Evolutionary conservation across 2,113 vertebrate genomes (phyloP), one percentile per base, ranked within the genome.

Genomic region (Salvelinus alpinus): DNA sequence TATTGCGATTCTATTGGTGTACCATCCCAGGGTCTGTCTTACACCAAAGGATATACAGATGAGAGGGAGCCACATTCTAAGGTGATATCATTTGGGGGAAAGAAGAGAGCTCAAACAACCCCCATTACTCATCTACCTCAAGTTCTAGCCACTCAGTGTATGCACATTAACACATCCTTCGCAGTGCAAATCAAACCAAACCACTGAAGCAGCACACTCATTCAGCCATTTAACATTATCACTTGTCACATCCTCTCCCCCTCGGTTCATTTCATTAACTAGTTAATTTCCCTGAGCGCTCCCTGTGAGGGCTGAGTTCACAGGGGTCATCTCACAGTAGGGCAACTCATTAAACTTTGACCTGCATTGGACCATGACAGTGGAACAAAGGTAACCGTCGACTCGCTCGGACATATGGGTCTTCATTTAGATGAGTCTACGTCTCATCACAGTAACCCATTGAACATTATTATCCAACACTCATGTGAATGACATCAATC

Each of bases 281-380:
- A 74, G 44, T 80, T 89, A 27, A 85, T 90, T 91, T 84, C 85
- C 83, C 74, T 59, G 78, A 86, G 82, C 83, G 2, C 73, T 79
- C n/a, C 3, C 78, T 66, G 78, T 84, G 82, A 89, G 84, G 74
- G 78, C 80, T 77, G 82, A 83, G 76, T 86, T 88, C 80, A 85
- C 44, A 3, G 0, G 38, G 82, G 65, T 59, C 34, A 69, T 70
- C 73, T 85, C 70, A 18, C 68, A 75, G 80, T 38, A 68, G 38
- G 78, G 78, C 73, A 34, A 34, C 80, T 84, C 76, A 82, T 90
- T 90, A 84, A 90, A 88, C 89, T 86, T 76, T 90, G 88, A 87
- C 86, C 80, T 78, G 81, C 80, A 84, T 85, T 68, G 65, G 44
- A 14, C 47, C 64, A 1, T 27, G 72, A 72, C 31, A 24, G 70